Evolutionary conservation across 2,888 invertebrate species (phyloP), one percentile per base, ranked within the genome.

Genomic region (Coecobrya sp.): DNA sequence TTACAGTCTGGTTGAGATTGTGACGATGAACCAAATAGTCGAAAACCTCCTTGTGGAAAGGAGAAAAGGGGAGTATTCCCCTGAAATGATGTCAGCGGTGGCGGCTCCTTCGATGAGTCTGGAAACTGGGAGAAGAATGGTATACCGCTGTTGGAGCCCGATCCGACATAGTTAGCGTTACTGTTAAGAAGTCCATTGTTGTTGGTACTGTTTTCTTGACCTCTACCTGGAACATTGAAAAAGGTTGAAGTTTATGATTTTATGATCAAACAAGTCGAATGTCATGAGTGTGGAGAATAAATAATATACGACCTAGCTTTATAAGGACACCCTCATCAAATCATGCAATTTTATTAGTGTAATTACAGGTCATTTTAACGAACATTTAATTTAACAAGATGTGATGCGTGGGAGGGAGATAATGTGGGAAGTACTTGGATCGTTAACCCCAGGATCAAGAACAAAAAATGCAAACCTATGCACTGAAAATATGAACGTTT

Each of bases 1-100:
- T 93, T 87, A 68, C 93, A 93, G 62, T 86, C 82, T 82, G 19
- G n/a, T n/a, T n/a, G n/a, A 8, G 62, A 22, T 2, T 5, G 16
- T 7, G 42, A 73, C 7, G 70, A n/a, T 49, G 79, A 16, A n/a
- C 65, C 79, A 55, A 88, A 88, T 10, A 88, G 45, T 19, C 76
- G 36, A 42, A 88, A 88, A 22, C 88, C 88, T 27, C 79, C 27
- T 19, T 19, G 0, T 25, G 45, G 45, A 49, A 76, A 19, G 45
- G 45, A 4, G 52, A 79, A 79, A 0, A 49, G 25, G 5, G 79
- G 79, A 4, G 25, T 22, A 25, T 49, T 76, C 22, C 22, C 76
- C 4, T 19, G 79, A 25, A n/a, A 13, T 13, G 79, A 52, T 42
- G 76, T 42, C 11, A 36, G 11, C 22, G 88, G 81, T 10, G 89